Evolutionary conservation across 23 tunicate species (phyloP).

Genomic region (Trididemnum clinides): DNA sequence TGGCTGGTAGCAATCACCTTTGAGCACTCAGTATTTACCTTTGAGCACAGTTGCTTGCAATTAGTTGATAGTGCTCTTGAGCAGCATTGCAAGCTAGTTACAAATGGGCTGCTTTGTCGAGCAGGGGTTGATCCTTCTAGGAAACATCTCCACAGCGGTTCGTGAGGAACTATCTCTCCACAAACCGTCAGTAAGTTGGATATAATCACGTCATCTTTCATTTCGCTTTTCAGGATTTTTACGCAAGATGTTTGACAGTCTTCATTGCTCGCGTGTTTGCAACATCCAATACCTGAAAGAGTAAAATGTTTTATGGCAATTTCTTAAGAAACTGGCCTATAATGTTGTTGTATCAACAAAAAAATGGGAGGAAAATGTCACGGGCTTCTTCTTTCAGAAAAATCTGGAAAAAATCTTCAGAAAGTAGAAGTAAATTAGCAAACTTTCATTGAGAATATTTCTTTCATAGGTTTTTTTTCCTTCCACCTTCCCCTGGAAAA

Average conservation of each 20-base stretch:
- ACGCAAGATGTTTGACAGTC: conserved; percentile 50
- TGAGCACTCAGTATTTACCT: too few species aligned
- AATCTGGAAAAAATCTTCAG: too few species aligned
- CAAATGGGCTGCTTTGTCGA: conserved; percentile 11
- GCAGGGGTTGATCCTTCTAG: not conserved
- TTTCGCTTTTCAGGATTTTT: conserved; percentile 33
- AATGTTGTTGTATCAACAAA: too few species aligned
- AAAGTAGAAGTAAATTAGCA: too few species aligned
- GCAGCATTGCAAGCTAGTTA: conserved; percentile 64
- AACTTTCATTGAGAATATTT: too few species aligned
- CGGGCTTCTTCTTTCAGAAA: too few species aligned
- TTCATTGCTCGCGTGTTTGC: conserved; percentile 39
- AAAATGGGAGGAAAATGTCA: too few species aligned
- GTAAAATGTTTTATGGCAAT: too few species aligned
- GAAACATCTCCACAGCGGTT: conserved; percentile 88
- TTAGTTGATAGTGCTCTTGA: conserved; percentile 39
- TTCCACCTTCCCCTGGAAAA: too few species aligned
- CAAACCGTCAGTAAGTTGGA: conserved; percentile 39
- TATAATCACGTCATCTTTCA: conserved; percentile 23
- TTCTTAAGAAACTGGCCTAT: too few species aligned
- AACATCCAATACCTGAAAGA: conserved; percentile 62
- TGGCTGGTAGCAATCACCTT: too few species aligned
- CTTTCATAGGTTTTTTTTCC: too few species aligned
- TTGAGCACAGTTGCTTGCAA: conserved; percentile 60
- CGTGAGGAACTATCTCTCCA: conserved; percentile 57